Conservation (phyloP, 2,888 invertebrate genomes). For the Bedellia somnulentella region DNA sequence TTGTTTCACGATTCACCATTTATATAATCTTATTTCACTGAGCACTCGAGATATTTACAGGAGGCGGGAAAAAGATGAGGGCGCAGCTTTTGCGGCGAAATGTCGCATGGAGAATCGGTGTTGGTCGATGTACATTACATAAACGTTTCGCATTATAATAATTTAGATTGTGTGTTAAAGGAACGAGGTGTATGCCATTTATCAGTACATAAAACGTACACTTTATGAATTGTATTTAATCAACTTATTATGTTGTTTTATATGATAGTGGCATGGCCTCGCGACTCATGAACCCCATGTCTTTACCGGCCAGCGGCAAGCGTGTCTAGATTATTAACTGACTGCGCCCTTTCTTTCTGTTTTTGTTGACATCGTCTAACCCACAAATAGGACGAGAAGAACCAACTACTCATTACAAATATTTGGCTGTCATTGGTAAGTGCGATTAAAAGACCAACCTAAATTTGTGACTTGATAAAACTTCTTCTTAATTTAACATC, state of each 20-base stretch:
- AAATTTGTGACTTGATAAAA: conserved; percentile 55
- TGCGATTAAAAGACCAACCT: conserved; percentile 62
- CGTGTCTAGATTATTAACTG: conserved; percentile 49
- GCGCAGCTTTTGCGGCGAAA: conserved; percentile 43
- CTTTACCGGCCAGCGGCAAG: conserved; percentile 16
- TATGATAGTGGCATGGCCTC: conserved; percentile 41
- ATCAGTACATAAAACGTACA: too few species aligned
- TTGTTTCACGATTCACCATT: too few species aligned
- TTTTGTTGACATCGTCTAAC: conserved; percentile 71
- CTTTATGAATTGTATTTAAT: too few species aligned
- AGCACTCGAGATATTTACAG: conserved; percentile 15
- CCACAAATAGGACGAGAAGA: conserved; percentile 86
- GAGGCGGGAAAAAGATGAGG: conserved; percentile 39
- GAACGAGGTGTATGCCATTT: too few species aligned
- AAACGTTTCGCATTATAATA: conserved; percentile 26
- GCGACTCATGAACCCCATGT: conserved; percentile 23
- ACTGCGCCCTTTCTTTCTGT: conserved; percentile 66
- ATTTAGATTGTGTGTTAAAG: too few species aligned
- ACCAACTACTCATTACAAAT: conserved; percentile 93
- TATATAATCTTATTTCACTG: too few species aligned
- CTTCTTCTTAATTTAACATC: conserved; percentile 20
- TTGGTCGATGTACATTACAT: conserved; percentile 24
- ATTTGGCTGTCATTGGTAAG: conserved; percentile 95
- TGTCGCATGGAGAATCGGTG: conserved; percentile 57
- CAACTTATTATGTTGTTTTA: conserved; percentile 3